A percentile compares a stretch with the other conserved stretches of the same genome.
These are phyloP conservation scores for Tipula unca DNA, from an alignment of 2,888 invertebrate species.

Conservation along the genomic window DNA sequence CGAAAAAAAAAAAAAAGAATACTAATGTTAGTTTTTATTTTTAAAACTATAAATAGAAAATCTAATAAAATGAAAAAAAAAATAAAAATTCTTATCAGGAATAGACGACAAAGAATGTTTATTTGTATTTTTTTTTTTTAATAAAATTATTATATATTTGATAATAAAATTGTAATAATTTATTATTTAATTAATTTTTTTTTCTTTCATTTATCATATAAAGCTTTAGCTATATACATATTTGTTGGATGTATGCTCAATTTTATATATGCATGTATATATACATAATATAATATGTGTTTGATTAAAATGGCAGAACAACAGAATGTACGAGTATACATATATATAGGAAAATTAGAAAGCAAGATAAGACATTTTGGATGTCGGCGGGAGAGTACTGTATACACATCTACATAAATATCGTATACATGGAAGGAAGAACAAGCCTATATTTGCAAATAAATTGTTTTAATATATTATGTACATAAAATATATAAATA, in stretches of 20 bases:
- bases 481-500: neutral
- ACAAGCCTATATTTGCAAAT: neutral
- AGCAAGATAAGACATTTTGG: neutral
- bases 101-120: neutral
- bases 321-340: too few relatives aligned
- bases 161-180: neutral
- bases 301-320: neutral
- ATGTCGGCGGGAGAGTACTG: neutral
- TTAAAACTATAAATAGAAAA: neutral
- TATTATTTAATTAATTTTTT: neutral
- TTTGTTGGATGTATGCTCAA: neutral
- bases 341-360: neutral
- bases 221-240: neutral
- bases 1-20: neutral
- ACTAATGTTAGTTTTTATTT: neutral
- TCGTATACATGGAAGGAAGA: neutral
- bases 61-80: neutral
- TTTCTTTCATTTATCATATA: too few relatives aligned
- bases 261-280: neutral
- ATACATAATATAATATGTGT: neutral
- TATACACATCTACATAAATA: neutral
- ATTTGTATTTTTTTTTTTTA: neutral
- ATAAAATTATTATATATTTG: constrained; percentile 3
- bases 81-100: neutral
- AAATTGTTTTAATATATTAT: neutral